Base-by-base conservation (phyloP, 2,113 vertebrate genomes). In the Rhegmatorhina hoffmannsi region DNA sequence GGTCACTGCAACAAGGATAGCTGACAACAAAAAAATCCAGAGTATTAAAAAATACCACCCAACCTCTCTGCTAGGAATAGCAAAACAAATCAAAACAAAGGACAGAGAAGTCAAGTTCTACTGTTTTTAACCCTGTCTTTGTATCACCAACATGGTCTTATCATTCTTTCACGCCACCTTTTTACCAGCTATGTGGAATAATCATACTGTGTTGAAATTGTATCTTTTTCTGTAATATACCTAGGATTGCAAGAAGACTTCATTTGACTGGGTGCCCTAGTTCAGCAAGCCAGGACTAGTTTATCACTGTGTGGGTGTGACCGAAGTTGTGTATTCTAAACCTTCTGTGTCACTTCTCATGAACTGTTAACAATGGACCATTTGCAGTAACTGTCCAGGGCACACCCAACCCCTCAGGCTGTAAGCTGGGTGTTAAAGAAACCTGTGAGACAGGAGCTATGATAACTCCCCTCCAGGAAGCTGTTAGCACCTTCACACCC, bases 21-120 rank as follows among this genome's bases (percentile, higher is more conserved):
- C 2, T 58, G 66, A 87, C 43, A 92, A 44, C 20, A 46, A 73
- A 89, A 89, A 94, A 96, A 44, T 17, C 13, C 25, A 1, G 1
- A 66, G 55, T 43, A 72, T 23, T 72, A 17, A 82, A 94, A 85
- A 53, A 80, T 38, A 3, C 13, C 69, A 79, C 24, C 13, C 59
- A 82, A 49, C 14, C 26, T 50, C 74, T 76, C 44, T 46, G 19
- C 28, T 73, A 86, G 67, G 53, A 88, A 58, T 3, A 80, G 59
- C 28, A 81, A 90, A 89, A 68, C 34, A 80, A 82, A 88, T 24
- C 46, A 86, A 74, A 95, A 43, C 38, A 85, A 69, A 93, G 87
- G n/a, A 66, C 8, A 67, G 43, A 76, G 66, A 63, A 49, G 44
- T 53, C 49, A 73, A 34, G 15, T 46, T 40, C 26, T 66, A 49